Base-by-base conservation (phyloP, 2,797 vertebrate genomes). In the Myotis vivesi region DNA sequence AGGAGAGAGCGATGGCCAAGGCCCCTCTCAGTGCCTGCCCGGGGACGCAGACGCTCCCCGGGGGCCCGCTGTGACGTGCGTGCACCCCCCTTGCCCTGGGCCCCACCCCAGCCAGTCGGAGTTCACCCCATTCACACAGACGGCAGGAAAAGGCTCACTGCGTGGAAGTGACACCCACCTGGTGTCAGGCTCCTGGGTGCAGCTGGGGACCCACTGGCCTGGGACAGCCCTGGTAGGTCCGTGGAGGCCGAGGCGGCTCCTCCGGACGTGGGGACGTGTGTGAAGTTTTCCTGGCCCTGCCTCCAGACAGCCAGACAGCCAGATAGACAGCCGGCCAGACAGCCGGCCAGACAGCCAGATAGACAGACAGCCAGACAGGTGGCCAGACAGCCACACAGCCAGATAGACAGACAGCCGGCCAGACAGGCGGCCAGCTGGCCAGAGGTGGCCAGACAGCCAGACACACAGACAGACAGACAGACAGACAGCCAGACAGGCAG, bases 1-100 rank as follows among this genome's bases (percentile, higher is more conserved):
- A 98, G 98, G 97, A 97, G 97, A 97, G 96, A 97, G 98, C 94
- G 95, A 97, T 98, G 97, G 98, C 97, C 97, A 90, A 96, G 94
- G 97, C 83, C 97, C 98, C 96, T 95, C 96, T 96, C 97, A 97
- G 97, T 68, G 95, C 97, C 96, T 41, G 64, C 79, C 85, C 0
- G 0, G 88, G 69, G 95, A 92, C 0, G 95, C 96, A 92, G 96
- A 95, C 82, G 87, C 97, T 97, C 97, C 95, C 88, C 6, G 0
- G 46, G 75, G 49, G 30, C 44, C 2, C 23, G 59, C 72, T 3
- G 0, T 38, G 82, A 73, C 1, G 6, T 11, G 57, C 3, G 4
- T 16, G 73, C 0, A 5, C 82, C 81, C 91, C 2, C 4, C 41
- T 1, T 36, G n/a, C 64, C 33, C 8, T 1, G 0, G 0, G 13